These are phyloP conservation scores for Brevimyrus niger DNA, from an alignment of 2,113 vertebrate species.

Conservation along the genomic window DNA sequence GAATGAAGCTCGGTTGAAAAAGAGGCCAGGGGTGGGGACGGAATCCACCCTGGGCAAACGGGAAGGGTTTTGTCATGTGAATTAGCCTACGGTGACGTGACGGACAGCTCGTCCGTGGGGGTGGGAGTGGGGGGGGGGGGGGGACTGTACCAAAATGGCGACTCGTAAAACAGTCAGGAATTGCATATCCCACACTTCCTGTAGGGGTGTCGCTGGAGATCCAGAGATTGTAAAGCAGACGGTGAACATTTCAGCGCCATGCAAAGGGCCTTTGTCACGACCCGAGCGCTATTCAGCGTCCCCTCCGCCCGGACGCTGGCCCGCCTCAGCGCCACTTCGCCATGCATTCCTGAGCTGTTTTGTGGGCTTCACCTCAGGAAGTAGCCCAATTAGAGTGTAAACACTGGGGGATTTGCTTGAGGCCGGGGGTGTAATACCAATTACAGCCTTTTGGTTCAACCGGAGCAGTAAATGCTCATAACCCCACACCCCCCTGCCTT, in stretches of 20 bases:
- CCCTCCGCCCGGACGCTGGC: constrained; percentile 1
- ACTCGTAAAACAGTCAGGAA: not conserved
- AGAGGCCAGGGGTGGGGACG: not conserved
- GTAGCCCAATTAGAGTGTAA: constrained; percentile 56
- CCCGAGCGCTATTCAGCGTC: not conserved
- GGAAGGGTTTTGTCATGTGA: constrained; percentile 3
- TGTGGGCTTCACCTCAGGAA: constrained; percentile 59
- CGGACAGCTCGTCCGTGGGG: not conserved
- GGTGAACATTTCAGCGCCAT: not conserved
- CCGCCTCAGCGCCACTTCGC: constrained; percentile 35
- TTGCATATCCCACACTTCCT: not conserved
- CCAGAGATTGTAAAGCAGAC: not conserved
- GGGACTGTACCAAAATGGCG: not conserved
- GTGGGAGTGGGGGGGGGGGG: too few relatives aligned
- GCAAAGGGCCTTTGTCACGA: not conserved
- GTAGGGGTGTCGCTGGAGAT: not conserved
- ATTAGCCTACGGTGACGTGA: not conserved
- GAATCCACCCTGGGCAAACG: not conserved
- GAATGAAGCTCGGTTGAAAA: not conserved
- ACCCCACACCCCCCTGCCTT: not conserved
- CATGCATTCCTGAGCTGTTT: constrained; percentile 43
- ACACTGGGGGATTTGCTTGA: constrained; percentile 40
- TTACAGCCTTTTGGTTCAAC: constrained; percentile 47
- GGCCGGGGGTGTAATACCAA: constrained; percentile 34
- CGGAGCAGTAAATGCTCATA: not conserved